Evolutionary conservation across 2,797 vertebrate species (phyloP).

Genomic region (Brachyalestes nurse): DNA sequence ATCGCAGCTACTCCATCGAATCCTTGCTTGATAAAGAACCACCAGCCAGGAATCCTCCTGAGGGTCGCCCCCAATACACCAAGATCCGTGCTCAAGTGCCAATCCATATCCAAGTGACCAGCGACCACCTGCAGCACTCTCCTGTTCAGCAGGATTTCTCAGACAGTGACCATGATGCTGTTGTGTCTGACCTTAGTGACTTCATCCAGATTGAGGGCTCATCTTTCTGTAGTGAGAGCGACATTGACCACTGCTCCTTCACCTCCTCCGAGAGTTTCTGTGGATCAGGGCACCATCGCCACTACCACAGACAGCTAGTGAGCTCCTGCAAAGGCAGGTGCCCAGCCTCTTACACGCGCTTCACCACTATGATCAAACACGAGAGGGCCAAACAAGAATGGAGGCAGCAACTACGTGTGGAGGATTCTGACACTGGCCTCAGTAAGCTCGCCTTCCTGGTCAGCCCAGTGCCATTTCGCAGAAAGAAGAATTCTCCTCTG

Average conservation of each 20-base stretch:
- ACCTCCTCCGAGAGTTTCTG: slow-evolving; percentile 86
- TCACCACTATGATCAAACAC: slow-evolving; percentile 87
- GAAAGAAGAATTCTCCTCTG: slow-evolving; percentile 80
- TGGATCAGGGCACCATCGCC: slow-evolving; percentile 75
- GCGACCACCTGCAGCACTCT: slow-evolving; percentile 67
- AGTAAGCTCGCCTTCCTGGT: slow-evolving; percentile 88
- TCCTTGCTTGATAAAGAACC: slow-evolving; percentile 83
- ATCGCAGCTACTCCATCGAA: slow-evolving; percentile 83
- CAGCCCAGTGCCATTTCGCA: slow-evolving; percentile 88
- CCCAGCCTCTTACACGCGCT: slow-evolving; percentile 87
- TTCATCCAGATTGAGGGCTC: slow-evolving; percentile 86
- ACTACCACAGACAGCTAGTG: slow-evolving; percentile 79
- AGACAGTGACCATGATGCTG: slow-evolving; percentile 84
- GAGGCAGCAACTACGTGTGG: slow-evolving; percentile 70
- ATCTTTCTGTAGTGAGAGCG: slow-evolving; percentile 87
- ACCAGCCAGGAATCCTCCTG: slow-evolving; percentile 70
- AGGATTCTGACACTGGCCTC: slow-evolving; percentile 80
- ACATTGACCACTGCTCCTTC: slow-evolving; percentile 86
- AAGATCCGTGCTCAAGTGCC: slow-evolving; percentile 76
- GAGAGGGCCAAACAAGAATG: slow-evolving; percentile 84
- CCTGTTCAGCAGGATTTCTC: slow-evolving; percentile 73
- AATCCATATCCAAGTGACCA: slow-evolving; percentile 84
- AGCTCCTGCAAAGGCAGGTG: slow-evolving; percentile 88
- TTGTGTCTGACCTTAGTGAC: slow-evolving; percentile 84
- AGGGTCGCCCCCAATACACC: slow-evolving; percentile 68